phyloP scores from a whole-genome alignment of 2,797 vertebrate species.

The Nothura maculosa region DNA sequence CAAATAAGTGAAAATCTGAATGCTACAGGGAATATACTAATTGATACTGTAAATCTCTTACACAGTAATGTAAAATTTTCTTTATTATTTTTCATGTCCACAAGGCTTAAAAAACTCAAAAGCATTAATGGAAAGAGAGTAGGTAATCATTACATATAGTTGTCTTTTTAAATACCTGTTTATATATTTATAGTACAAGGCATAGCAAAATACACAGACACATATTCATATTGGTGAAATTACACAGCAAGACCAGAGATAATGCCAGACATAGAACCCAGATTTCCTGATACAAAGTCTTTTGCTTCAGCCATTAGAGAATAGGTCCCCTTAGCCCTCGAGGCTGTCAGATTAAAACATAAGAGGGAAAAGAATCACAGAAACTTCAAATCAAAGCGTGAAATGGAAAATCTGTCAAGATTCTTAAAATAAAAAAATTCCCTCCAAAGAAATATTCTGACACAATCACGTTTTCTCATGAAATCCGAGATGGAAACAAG shows the following conservation, averaged over 20 bases:
- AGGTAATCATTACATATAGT: background rate
- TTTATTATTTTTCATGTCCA: background rate
- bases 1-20: background rate
- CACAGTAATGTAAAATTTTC: background rate
- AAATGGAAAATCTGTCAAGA: slow-evolving; percentile 80
- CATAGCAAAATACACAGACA: background rate
- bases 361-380: slow-evolving; percentile 62
- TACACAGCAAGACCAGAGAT: slow-evolving; percentile 17
- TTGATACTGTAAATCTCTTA: background rate
- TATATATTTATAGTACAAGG: background rate
- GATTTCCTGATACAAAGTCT: slow-evolving; percentile 70
- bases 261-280: slow-evolving; percentile 44
- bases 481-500: slow-evolving; percentile 65
- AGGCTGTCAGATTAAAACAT: slow-evolving; percentile 75
- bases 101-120: background rate
- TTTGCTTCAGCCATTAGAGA: slow-evolving; percentile 61
- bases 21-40: background rate
- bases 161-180: background rate
- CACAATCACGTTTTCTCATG: slow-evolving; percentile 64
- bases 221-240: background rate
- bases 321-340: slow-evolving; percentile 49
- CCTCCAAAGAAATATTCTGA: slow-evolving; percentile 75
- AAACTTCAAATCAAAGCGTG: slow-evolving; percentile 79
- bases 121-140: background rate
- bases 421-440: slow-evolving; percentile 75